Evolutionary conservation across 2,888 invertebrate species (phyloP).

Genomic region (Atrina japonica): DNA sequence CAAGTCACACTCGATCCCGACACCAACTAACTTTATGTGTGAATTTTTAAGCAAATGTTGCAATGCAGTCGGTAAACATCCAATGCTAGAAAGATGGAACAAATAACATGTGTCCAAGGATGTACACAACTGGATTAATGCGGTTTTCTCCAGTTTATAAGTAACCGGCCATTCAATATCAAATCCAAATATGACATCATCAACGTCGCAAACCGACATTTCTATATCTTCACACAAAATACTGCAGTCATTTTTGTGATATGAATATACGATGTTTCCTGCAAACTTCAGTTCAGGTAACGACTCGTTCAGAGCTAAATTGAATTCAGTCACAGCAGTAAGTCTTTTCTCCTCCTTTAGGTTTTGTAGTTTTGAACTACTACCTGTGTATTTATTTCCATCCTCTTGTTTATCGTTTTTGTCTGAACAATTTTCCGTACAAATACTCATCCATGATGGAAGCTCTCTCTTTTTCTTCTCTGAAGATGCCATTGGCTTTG

Average conservation of each 20-base stretch:
- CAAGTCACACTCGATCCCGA: constrained; percentile 68
- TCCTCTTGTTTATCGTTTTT: background rate
- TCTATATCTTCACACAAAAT: constrained; percentile 68
- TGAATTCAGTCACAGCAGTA: constrained; percentile 22
- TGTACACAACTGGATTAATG: constrained; percentile 65
- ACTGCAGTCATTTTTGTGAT: constrained; percentile 63
- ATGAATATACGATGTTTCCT: constrained; percentile 63
- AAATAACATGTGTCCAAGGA: constrained; percentile 64
- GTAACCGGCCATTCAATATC: constrained; percentile 75
- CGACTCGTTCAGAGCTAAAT: constrained; percentile 35
- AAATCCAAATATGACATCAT: constrained; percentile 59
- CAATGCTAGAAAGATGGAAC: constrained; percentile 69
- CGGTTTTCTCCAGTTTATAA: constrained; percentile 62
- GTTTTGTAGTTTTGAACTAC: constrained; percentile 1
- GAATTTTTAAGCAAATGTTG: constrained; percentile 56
- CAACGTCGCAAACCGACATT: constrained; percentile 28
- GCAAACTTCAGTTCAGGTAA: constrained; percentile 58
- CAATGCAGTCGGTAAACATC: constrained; percentile 59
- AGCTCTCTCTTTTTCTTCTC: constrained; percentile 26
- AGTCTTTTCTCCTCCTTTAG: constrained; percentile 24
- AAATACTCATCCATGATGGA: constrained; percentile 36
- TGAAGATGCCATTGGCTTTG: constrained; percentile 2
- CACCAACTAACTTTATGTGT: constrained; percentile 63
- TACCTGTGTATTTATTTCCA: constrained; percentile 4
- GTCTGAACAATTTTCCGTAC: constrained; percentile 19